phyloP scores from a whole-genome alignment of 1,140 invertebrate species.

The Tetramorium parvispinum region DNA sequence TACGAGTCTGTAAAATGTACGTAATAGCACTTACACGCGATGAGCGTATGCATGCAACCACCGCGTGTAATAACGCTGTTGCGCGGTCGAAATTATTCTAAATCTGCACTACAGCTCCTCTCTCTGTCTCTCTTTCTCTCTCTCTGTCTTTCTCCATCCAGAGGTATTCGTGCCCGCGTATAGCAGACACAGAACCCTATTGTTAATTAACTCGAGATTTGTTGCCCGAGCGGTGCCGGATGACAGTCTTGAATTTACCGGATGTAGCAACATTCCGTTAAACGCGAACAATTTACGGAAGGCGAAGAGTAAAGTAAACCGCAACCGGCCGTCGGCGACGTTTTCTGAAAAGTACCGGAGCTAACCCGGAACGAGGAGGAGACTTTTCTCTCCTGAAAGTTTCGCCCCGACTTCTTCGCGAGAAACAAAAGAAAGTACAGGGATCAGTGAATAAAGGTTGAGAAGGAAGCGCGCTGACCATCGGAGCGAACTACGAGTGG shows the following conservation, averaged over 20 bases:
- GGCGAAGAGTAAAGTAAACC: slow-evolving; percentile 41
- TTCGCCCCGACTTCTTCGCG: not conserved
- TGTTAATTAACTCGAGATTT: slow-evolving; percentile 62
- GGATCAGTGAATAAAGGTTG: slow-evolving; percentile 49
- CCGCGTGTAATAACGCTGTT: slow-evolving; percentile 43
- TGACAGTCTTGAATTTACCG: slow-evolving; percentile 57
- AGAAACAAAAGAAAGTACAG: slow-evolving; percentile 28
- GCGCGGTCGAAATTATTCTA: slow-evolving; percentile 60
- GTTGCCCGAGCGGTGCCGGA: slow-evolving; percentile 43
- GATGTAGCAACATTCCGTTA: slow-evolving; percentile 50
- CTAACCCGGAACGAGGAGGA: not conserved
- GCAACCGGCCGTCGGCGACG: slow-evolving; percentile 39
- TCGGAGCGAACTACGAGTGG: slow-evolving; percentile 3
- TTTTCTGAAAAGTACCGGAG: slow-evolving; percentile 40
- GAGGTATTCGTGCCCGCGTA: slow-evolving; percentile 19
- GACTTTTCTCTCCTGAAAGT: slow-evolving; percentile 29
- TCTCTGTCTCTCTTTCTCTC: not conserved
- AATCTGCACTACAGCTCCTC: slow-evolving; percentile 21
- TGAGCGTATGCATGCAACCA: slow-evolving; percentile 10
- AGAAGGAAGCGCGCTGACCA: slow-evolving; percentile 3
- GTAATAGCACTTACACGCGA: slow-evolving; percentile 35
- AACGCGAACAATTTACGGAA: slow-evolving; percentile 49
- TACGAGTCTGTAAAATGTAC: not conserved
- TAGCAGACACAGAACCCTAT: slow-evolving; percentile 35
- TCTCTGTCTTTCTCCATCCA: not conserved